Evolutionary conservation across 2,888 invertebrate species (phyloP), one percentile per base, ranked within the genome.

Genomic region (Nemurella pictetii): DNA sequence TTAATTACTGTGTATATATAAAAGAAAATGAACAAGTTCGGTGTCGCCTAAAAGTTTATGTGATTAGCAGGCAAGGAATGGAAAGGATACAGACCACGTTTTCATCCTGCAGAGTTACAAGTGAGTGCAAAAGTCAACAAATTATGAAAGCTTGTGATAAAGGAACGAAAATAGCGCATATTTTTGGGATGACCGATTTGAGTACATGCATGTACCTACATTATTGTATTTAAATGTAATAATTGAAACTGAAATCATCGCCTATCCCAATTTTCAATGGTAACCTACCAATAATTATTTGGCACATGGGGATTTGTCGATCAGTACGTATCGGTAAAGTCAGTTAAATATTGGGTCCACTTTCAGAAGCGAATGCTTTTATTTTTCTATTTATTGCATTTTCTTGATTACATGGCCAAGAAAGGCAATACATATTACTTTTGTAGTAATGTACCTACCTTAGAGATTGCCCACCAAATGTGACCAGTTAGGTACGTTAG

Each of bases 261-360:
- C 55, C 55, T 78, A 30, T 28, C 78, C 78, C 30, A 29, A 78
- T 78, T 30, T 81, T 36, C 36, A 26, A 55, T 55, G 29, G 73
- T 29, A n/a, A 12, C 27, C 27, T 82, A 82, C 26, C 72, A 26
- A 55, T 72, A 55, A 15, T 25, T 82, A 15, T 82, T 81, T 81
- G 30, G 80, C 35, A 81, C 35, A 30, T 35, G 25, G 35, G 80
- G 32, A 35, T 30, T 81, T 81, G 26, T 25, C 32, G 32, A 25
- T 28, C 7, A 81, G 32, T 35, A 35, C 36, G 2, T 29, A 82
- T 29, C 27, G 55, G 27, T 55, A 28, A 82, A 82, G 20, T 30
- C 78, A 78, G 80, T 80, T 80, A 72, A 82, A 35, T 29, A 82
- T 72, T 82, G 82, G 82, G 82, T 82, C 82, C 82, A 82, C 29